Base-by-base conservation (phyloP, 2,113 vertebrate genomes). In the Microcebus lehilahytsara region DNA sequence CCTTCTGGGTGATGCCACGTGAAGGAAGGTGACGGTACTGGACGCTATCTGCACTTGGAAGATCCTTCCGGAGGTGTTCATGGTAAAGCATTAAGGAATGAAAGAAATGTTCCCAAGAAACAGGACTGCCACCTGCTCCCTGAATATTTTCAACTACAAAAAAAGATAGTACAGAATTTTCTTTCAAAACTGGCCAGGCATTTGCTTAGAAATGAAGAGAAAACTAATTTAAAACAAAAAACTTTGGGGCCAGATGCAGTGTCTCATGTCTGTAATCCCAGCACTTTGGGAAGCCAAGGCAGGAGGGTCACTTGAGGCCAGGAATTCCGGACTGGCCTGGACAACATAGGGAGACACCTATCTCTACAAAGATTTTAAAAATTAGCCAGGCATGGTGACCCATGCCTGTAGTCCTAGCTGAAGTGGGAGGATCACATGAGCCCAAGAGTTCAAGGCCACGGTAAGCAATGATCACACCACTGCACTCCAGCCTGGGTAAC, bases 71-170 rank as follows among this genome's bases (percentile, higher is more conserved):
- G 97, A 99, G 99, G 97, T 99, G 99, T 78, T 99, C 99, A 0
- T 99, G 99, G 98, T 99, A 99, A 12, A 99, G 98, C 99, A 99
- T 99, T 51, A 99, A 98, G 1, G 99, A 99, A 96, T 99, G 99
- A 97, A 99, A 99, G 95, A 99, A 99, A 98, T 99, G 99, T 78
- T 99, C 99, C 99, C 99, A 99, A 27, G 99, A 99, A 89, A 99
- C 99, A 7, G 99, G 99, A 95, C 99, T 99, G 92, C 99, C 99
- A 14, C 99, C 99, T 23, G 99, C 98, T 89, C 98, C 99, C 98
- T 99, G 99, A 85, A 99, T 99, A 98, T 99, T 99, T 98, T 99
- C 99, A 83, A 97, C 99, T 99, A 94, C 79, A 96, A 98, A 94
- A 77, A 92, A 95, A 94, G 23, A 95, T 10, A 93, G n/a, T 46